Conservation (phyloP, 2,113 vertebrate species). For the Martes martes region DNA sequence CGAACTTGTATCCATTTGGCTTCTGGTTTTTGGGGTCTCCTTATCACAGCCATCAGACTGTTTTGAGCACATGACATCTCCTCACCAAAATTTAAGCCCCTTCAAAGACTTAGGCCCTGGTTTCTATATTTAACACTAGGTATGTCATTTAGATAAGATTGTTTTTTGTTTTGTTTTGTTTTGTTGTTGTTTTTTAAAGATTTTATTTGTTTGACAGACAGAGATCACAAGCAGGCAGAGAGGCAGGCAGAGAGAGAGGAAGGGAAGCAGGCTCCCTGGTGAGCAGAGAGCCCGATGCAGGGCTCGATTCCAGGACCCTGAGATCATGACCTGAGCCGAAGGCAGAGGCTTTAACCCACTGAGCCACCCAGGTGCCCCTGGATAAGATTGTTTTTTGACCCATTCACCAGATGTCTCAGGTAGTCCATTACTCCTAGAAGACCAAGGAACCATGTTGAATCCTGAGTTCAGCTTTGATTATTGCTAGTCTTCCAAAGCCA, state of each 20-base stretch:
- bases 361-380: background rate
- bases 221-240: no score
- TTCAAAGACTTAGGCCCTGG: background rate
- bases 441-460: background rate
- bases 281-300: no score
- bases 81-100: background rate
- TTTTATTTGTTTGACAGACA: no score
- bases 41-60: background rate
- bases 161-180: background rate
- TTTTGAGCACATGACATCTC: background rate
- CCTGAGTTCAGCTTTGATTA: background rate
- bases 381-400: background rate
- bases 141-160: background rate
- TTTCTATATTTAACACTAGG: background rate
- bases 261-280: no score
- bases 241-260: no score
- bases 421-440: background rate
- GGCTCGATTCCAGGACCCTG: no score
- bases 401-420: background rate
- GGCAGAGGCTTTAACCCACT: no score
- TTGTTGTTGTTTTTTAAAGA: no score
- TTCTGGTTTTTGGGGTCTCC: background rate
- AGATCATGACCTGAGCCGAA: no score
- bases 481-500: background rate
- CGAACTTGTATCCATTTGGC: background rate